These are phyloP conservation scores for Leuciscus idus DNA, from an alignment of 2,113 vertebrate species.

Conservation along the genomic window DNA sequence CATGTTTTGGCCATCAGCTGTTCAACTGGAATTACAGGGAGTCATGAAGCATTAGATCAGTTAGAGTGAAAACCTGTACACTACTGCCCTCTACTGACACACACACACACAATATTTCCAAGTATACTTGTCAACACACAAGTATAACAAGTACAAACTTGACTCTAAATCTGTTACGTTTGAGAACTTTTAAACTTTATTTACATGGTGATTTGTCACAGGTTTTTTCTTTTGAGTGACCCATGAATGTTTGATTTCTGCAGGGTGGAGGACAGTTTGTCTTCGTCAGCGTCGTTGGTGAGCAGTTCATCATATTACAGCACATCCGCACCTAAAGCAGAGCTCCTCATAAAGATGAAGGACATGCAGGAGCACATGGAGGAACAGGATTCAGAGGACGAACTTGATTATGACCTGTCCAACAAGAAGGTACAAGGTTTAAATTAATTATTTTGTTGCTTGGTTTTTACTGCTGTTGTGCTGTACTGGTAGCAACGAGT, in stretches of 20 bases:
- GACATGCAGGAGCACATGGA: conserved; percentile 84
- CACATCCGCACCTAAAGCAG: conserved; percentile 92
- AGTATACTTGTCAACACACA: too few relatives aligned
- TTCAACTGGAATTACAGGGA: neutral
- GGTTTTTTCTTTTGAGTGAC: neutral
- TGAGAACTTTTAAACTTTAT: neutral
- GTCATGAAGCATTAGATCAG: neutral
- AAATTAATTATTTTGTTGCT: neutral
- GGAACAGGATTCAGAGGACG: conserved; percentile 85
- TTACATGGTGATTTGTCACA: neutral
- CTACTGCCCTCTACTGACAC: conserved; percentile 36
- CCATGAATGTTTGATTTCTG: conserved; percentile 41
- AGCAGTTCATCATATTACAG: conserved; percentile 92
- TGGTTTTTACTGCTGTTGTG: neutral
- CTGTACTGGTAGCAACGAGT: neutral
- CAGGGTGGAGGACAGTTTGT: conserved; percentile 77
- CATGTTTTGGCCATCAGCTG: neutral
- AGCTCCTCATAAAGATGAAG: conserved; percentile 96
- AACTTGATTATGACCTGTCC: conserved; percentile 84
- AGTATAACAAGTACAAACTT: neutral
- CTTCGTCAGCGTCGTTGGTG: conserved; percentile 75
- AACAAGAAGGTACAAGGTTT: conserved; percentile 84
- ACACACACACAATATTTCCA: neutral
- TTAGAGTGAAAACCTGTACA: neutral
- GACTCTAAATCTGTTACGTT: neutral